Percentiles rank a stretch among this genome's conserved stretches.
Conservation (phyloP, 2,797 vertebrate genomes). For the Alauda arvensis region DNA sequence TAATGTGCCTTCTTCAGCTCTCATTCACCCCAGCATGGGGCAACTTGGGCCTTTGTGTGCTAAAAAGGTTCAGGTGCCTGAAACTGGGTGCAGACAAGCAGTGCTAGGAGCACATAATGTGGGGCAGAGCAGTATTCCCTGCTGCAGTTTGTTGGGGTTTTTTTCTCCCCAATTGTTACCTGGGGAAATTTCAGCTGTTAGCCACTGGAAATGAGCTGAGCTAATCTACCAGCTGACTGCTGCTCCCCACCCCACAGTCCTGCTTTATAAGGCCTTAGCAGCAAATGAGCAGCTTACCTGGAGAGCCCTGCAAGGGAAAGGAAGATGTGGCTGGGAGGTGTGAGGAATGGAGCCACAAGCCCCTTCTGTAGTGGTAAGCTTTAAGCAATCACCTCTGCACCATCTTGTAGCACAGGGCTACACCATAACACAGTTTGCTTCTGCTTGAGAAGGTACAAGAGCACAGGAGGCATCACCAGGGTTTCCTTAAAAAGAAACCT, state of each 20-base stretch:
- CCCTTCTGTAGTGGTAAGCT: neutral
- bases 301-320: neutral
- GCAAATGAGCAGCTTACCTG: neutral
- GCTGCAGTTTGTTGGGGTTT: fast-evolving
- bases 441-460: neutral
- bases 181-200: neutral
- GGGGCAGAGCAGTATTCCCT: neutral
- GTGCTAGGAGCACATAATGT: neutral
- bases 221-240: neutral
- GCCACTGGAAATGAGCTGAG: neutral
- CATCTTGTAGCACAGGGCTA: neutral
- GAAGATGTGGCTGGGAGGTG: neutral
- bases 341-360: neutral
- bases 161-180: neutral
- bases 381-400: neutral
- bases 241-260: neutral
- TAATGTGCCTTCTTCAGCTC: neutral
- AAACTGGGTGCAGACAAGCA: neutral
- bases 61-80: neutral
- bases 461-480: neutral
- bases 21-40: neutral
- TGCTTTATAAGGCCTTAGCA: neutral
- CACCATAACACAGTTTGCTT: neutral
- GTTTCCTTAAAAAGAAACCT: neutral
- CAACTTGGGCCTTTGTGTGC: neutral